Conservation (phyloP, 2,113 vertebrate genomes). For the Gasterosteus aculeatus region DNA sequence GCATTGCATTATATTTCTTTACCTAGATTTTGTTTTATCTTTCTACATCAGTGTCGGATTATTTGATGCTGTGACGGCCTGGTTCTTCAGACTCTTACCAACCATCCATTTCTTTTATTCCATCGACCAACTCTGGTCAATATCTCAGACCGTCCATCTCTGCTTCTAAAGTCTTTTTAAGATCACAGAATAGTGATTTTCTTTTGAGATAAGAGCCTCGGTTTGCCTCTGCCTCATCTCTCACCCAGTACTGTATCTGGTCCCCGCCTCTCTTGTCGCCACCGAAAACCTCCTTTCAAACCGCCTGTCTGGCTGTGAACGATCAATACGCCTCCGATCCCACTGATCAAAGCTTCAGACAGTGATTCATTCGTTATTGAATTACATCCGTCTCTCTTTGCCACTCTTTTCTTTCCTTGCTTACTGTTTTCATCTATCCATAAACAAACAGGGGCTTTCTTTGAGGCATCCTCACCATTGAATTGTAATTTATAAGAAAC, state of each 20-base stretch:
- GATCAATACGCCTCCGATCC: slow-evolving; percentile 60
- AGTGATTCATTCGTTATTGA: slow-evolving; percentile 69
- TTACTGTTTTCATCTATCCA: slow-evolving; percentile 42
- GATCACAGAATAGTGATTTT: slow-evolving; percentile 22
- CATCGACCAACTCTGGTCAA: slow-evolving; percentile 45
- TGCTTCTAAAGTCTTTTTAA: slow-evolving; percentile 27
- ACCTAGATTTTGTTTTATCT: not conserved
- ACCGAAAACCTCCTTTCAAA: slow-evolving; percentile 49
- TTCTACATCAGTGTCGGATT: not conserved
- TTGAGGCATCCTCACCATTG: not conserved
- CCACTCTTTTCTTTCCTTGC: slow-evolving; percentile 2
- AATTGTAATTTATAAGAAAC: not conserved
- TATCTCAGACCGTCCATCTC: slow-evolving; percentile 29
- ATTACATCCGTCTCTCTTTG: slow-evolving; percentile 47
- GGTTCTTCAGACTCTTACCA: slow-evolving; percentile 32
- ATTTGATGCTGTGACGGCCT: slow-evolving; percentile 38
- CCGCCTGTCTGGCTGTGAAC: slow-evolving; percentile 17
- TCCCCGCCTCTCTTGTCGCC: slow-evolving; percentile 9
- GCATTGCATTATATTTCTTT: not conserved
- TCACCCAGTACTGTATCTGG: not conserved
- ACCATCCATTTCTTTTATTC: slow-evolving; percentile 22
- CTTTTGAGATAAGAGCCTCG: slow-evolving; percentile 18
- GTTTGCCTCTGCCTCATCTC: not conserved
- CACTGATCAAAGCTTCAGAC: slow-evolving; percentile 73
- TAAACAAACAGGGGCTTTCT: not conserved